Evolutionary conservation across 2,113 vertebrate genomes (phyloP).

Genomic region (Turnix velox): DNA sequence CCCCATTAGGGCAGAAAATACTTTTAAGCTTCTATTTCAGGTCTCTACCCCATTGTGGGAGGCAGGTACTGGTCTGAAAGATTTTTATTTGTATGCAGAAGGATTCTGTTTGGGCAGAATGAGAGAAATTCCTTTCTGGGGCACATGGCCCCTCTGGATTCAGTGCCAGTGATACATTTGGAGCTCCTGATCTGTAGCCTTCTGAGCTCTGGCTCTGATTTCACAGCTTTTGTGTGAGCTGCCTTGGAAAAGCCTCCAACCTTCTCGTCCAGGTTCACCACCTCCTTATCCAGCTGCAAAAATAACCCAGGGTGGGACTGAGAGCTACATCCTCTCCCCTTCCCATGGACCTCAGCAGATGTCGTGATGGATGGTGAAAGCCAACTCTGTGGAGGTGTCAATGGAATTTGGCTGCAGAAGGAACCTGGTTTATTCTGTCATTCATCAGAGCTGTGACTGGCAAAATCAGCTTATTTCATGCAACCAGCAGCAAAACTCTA

Average conservation of each 20-base stretch:
- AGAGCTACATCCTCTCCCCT: slow-evolving; percentile 3
- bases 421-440: slow-evolving; percentile 16
- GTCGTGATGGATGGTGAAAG: slow-evolving; percentile 21
- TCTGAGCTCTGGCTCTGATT: not conserved
- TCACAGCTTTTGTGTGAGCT: slow-evolving; percentile 29
- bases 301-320: slow-evolving; percentile 39
- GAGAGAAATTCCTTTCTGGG: not conserved
- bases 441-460: slow-evolving; percentile 43
- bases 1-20: not conserved
- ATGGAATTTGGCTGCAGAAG: slow-evolving; percentile 38
- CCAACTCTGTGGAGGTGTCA: slow-evolving; percentile 40
- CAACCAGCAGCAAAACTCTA: slow-evolving; percentile 5
- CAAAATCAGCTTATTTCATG: slow-evolving; percentile 29
- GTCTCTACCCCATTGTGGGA: not conserved
- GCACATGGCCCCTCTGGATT: not conserved
- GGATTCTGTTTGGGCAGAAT: not conserved
- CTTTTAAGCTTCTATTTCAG: not conserved
- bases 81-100: not conserved
- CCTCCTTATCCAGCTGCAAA: slow-evolving; percentile 52
- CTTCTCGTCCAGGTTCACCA: not conserved
- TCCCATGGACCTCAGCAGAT: slow-evolving; percentile 37
- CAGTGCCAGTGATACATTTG: slow-evolving; percentile 9
- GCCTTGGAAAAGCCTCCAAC: slow-evolving; percentile 14
- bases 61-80: not conserved
- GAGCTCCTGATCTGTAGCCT: not conserved